Evolutionary conservation across 92 coral and sea anemone genomes (phyloP).

Genomic region (Parazoanthus swiftii): DNA sequence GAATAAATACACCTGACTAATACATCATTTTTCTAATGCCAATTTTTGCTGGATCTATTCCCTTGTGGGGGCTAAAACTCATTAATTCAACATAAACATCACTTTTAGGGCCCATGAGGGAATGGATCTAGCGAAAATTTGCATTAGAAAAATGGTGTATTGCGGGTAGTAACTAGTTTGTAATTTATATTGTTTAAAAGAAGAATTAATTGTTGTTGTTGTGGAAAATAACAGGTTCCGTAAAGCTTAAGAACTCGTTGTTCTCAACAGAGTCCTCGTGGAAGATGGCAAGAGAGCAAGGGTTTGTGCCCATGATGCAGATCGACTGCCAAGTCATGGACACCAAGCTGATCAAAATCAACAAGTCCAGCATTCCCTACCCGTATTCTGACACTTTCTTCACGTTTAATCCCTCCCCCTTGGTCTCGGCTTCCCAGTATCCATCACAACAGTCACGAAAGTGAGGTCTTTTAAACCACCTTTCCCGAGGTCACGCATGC

Average conservation of each 20-base stretch:
- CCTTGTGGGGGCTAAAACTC: too few species aligned
- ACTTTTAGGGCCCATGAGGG: too few species aligned
- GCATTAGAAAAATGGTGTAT: too few species aligned
- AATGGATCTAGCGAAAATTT: too few species aligned
- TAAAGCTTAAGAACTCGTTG: neutral
- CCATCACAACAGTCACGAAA: slow-evolving; percentile 36
- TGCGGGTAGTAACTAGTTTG: too few species aligned
- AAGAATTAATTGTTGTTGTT: too few species aligned
- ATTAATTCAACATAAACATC: too few species aligned
- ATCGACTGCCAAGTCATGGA: slow-evolving; percentile 95
- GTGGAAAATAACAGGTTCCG: neutral
- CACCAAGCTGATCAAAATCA: slow-evolving; percentile 79
- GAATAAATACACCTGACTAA: too few species aligned
- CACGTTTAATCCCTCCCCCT: slow-evolving; percentile 58
- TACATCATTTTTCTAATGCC: too few species aligned
- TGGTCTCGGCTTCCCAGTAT: slow-evolving; percentile 30
- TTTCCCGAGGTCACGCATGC: neutral
- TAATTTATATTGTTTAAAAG: too few species aligned
- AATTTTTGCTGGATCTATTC: too few species aligned
- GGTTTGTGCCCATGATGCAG: slow-evolving; percentile 85
- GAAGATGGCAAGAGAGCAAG: slow-evolving; percentile 66
- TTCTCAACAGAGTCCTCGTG: slow-evolving; percentile 60
- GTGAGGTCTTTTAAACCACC: neutral
- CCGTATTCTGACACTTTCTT: slow-evolving; percentile 67
- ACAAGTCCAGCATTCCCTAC: slow-evolving; percentile 87